These are phyloP conservation scores for Tipula helvola DNA, from an alignment of 2,888 invertebrate species.

Conservation along the genomic window DNA sequence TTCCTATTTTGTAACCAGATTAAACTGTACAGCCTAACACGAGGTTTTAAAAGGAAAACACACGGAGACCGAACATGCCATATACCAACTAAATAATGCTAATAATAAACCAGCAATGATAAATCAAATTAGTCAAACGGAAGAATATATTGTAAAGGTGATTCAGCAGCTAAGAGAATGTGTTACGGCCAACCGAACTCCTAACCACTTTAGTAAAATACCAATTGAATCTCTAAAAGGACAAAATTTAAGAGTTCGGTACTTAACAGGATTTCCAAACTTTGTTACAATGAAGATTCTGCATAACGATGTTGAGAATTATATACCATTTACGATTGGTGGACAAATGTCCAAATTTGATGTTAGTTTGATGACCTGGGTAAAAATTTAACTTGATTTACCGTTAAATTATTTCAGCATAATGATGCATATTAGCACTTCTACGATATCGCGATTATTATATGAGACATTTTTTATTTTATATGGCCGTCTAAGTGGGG, in stretches of 20 bases:
- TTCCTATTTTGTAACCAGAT: background rate
- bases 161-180: background rate
- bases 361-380: background rate
- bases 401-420: background rate
- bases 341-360: background rate
- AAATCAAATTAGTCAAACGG: background rate
- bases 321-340: background rate
- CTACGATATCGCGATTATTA: background rate
- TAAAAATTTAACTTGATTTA: background rate
- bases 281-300: background rate
- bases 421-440: background rate
- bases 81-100: background rate
- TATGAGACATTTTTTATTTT: background rate
- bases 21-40: background rate
- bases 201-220: background rate
- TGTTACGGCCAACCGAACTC: background rate
- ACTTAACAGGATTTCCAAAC: background rate
- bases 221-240: background rate
- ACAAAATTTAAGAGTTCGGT: background rate
- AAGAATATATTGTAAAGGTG: background rate
- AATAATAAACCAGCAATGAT: background rate
- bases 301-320: background rate
- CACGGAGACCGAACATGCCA: background rate
- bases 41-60: background rate
- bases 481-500: background rate